phyloP scores from a whole-genome alignment of 35 echinoderm and acorn worm genomes.

The Ophioderma brevispina region DNA sequence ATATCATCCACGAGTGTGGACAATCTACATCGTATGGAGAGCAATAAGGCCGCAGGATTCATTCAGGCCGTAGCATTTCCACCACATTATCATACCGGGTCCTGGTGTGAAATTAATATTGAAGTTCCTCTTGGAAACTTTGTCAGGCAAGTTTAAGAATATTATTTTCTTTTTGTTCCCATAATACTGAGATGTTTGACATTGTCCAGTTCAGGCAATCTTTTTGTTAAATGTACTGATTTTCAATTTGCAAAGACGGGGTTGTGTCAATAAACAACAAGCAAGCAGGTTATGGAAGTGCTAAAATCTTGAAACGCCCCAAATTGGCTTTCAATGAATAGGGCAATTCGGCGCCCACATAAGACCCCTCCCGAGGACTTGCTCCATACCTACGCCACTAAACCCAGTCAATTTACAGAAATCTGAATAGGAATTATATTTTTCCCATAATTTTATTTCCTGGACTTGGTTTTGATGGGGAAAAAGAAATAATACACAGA shows the following conservation, averaged over 20 bases:
- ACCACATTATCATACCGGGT: slow-evolving; percentile 63
- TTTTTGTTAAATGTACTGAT: neutral
- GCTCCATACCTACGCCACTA: too few relatives aligned
- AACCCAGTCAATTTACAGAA: too few relatives aligned
- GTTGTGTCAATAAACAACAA: neutral
- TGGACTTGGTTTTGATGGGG: too few relatives aligned
- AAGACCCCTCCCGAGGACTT: too few relatives aligned
- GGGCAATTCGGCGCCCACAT: too few relatives aligned
- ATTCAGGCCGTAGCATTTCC: slow-evolving; percentile 71
- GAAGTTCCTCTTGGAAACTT: slow-evolving; percentile 49
- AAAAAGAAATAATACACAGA: too few relatives aligned
- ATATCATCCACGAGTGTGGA: neutral
- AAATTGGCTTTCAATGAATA: too few relatives aligned
- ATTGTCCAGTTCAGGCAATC: neutral
- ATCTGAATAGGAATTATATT: too few relatives aligned
- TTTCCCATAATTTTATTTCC: too few relatives aligned
- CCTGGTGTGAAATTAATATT: slow-evolving; percentile 67
- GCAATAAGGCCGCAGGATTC: slow-evolving; percentile 20
- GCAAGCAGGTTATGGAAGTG: neutral
- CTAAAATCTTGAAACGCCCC: too few relatives aligned
- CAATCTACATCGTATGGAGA: neutral
- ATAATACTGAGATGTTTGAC: neutral
- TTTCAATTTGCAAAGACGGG: neutral
- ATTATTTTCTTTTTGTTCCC: neutral
- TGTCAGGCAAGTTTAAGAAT: slow-evolving; percentile 37